Percentiles rank a stretch among this genome's conserved stretches.
Conservation (phyloP, 2,113 vertebrate genomes). For the Lipotes vexillifer region DNA sequence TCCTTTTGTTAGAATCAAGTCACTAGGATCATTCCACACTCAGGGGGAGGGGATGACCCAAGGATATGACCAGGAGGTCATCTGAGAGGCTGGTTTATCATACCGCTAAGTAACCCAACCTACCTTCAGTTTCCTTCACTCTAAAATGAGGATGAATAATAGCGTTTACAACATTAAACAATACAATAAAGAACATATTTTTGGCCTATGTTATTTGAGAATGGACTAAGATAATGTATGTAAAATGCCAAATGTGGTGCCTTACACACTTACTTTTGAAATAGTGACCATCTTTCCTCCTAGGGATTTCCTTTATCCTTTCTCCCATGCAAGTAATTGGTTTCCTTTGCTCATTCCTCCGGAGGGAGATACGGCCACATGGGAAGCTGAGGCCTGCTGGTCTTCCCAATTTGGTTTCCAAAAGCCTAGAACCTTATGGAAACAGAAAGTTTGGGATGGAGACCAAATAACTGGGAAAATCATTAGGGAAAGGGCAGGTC, state of each 20-base stretch:
- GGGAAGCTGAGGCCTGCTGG: neutral
- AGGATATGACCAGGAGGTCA: neutral
- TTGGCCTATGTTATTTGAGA: neutral
- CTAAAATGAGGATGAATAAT: neutral
- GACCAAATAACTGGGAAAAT: neutral
- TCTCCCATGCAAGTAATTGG: neutral
- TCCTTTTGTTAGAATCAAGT: neutral
- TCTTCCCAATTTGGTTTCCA: neutral
- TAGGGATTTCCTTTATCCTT: neutral
- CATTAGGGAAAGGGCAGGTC: neutral
- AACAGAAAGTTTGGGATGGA: neutral
- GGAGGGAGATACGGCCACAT: neutral
- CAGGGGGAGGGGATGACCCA: neutral
- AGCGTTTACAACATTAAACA: neutral
- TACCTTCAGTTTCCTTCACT: neutral
- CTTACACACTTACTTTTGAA: neutral
- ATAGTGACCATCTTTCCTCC: neutral
- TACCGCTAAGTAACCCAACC: neutral
- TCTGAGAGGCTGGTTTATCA: neutral
- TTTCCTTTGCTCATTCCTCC: neutral
- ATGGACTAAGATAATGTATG: neutral
- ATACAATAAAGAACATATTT: neutral
- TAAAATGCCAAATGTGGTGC: neutral
- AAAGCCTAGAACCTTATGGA: neutral
- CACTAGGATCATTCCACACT: neutral